These are phyloP conservation scores for Propithecus deckenii DNA, from an alignment of 2,797 vertebrate species.

Conservation along the genomic window DNA sequence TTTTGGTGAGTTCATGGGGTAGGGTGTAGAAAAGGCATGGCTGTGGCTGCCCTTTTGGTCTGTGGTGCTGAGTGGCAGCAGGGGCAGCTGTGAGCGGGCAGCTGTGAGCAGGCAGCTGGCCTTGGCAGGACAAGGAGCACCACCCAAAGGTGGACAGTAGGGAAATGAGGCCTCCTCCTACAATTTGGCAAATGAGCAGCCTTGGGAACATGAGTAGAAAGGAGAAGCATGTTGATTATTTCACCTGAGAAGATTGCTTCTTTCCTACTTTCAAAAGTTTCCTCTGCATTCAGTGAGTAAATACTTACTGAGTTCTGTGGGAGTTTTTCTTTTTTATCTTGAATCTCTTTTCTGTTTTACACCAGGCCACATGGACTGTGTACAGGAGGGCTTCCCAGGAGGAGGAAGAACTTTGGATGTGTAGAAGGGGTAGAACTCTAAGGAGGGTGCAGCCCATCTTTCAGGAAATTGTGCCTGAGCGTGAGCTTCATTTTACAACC, in stretches of 20 bases:
- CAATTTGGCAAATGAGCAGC: fast-evolving
- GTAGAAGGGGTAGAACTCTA: background rate
- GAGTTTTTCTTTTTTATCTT: background rate
- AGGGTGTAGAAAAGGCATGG: fast-evolving
- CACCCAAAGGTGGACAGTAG: background rate
- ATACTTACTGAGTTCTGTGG: background rate
- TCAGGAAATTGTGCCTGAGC: background rate
- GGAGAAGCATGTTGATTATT: background rate
- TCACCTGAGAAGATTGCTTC: background rate
- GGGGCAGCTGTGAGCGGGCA: background rate
- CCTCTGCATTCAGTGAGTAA: background rate
- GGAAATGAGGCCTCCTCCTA: background rate
- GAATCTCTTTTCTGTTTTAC: background rate
- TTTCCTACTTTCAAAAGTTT: background rate
- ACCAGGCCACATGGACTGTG: background rate
- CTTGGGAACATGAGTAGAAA: background rate
- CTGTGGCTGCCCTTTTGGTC: fast-evolving
- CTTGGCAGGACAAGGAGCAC: background rate
- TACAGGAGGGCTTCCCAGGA: background rate
- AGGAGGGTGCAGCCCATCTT: background rate
- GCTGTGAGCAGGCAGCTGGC: background rate
- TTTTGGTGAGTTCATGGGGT: background rate
- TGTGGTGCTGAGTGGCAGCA: background rate
- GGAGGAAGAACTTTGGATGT: background rate
- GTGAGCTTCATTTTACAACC: background rate